Percentiles rank a stretch among this genome's conserved stretches.
Conservation (phyloP, 2,797 vertebrate genomes). For the Varecia variegata region DNA sequence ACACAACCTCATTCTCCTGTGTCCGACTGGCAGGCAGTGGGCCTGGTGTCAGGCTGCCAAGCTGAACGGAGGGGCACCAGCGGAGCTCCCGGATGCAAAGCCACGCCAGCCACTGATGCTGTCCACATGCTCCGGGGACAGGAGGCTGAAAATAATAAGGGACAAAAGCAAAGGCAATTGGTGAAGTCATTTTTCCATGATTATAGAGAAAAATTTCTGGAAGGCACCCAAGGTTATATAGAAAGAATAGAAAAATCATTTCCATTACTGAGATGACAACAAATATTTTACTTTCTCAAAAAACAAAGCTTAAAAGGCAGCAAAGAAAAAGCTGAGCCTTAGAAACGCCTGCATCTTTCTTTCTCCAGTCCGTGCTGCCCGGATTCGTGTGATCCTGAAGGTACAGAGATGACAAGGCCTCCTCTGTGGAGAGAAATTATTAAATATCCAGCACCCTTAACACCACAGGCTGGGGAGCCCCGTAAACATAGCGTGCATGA, state of each 20-base stretch:
- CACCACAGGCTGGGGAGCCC: fast-evolving
- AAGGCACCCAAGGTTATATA: not conserved
- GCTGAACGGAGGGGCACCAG: fast-evolving
- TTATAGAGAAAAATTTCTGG: not conserved
- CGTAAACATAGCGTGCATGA: fast-evolving
- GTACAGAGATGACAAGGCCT: fast-evolving
- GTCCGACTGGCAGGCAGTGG: not conserved
- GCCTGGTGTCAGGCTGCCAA: fast-evolving
- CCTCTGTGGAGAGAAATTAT: fast-evolving
- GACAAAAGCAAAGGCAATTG: no score
- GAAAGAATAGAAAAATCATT: not conserved
- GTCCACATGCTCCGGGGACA: fast-evolving
- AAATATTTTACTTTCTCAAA: not conserved
- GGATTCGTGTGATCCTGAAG: fast-evolving
- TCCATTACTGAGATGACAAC: not conserved
- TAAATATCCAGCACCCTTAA: not conserved
- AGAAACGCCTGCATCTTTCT: not conserved
- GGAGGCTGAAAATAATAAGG: not conserved
- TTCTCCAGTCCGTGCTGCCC: not conserved
- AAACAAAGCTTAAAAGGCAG: not conserved
- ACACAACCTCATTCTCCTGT: fast-evolving
- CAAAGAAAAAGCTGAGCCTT: not conserved
- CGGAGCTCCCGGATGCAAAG: fast-evolving
- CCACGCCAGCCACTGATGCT: fast-evolving
- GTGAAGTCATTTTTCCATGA: not conserved